Evolutionary conservation across 2,113 vertebrate genomes (phyloP).

Genomic region (Petrocephalus zakoni): DNA sequence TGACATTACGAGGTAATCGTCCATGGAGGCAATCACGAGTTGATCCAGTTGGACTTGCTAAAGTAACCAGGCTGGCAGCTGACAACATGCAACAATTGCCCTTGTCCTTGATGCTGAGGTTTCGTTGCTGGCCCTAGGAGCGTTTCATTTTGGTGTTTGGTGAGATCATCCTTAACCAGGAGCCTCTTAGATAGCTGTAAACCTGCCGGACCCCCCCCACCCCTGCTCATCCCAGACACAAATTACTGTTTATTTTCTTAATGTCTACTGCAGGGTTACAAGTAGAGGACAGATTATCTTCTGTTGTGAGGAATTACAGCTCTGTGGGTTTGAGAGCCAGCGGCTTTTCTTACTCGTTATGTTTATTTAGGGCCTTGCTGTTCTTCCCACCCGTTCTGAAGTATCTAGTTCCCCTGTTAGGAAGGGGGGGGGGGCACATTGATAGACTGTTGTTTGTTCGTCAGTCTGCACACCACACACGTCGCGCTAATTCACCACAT

Average conservation of each 20-base stretch:
- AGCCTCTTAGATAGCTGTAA: background rate
- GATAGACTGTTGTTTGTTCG: conserved; percentile 13
- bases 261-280: background rate
- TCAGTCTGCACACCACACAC: background rate
- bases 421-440: background rate
- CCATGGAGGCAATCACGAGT: background rate
- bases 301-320: background rate
- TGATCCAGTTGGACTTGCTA: background rate
- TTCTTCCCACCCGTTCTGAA: background rate
- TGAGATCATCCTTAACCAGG: background rate
- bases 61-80: background rate
- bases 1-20: background rate
- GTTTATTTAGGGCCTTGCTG: conserved; percentile 14
- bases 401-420: background rate
- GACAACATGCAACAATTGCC: background rate
- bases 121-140: background rate
- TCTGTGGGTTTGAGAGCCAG: background rate
- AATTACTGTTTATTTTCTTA: conserved; percentile 3
- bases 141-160: background rate
- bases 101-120: background rate
- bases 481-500: background rate
- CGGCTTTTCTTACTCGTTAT: background rate
- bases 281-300: background rate
- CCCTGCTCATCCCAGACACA: background rate
- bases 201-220: background rate